Conservation (phyloP, 2,797 vertebrate genomes). For the Xiphophorus birchmanni region DNA sequence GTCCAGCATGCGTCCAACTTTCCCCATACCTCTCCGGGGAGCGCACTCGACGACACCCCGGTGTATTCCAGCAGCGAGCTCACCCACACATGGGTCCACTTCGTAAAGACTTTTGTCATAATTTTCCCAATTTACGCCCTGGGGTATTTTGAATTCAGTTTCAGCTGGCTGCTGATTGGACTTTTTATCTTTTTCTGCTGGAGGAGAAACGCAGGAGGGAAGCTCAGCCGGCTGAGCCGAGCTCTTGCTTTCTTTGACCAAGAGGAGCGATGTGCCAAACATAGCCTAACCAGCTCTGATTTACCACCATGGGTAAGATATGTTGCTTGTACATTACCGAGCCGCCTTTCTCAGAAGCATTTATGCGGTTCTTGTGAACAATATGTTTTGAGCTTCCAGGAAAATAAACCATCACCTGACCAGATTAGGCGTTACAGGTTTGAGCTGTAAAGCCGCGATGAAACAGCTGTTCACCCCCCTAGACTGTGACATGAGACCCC, state of each 20-base stretch:
- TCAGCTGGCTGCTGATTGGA: conserved; percentile 94
- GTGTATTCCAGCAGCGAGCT: conserved; percentile 73
- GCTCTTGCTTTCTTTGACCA: conserved; percentile 90
- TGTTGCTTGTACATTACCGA: not conserved
- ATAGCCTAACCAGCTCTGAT: conserved; percentile 84
- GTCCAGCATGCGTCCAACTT: conserved; percentile 53
- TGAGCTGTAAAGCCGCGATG: conserved; percentile 72
- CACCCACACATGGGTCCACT: conserved; percentile 85
- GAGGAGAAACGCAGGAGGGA: conserved; percentile 83
- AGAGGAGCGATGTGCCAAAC: conserved; percentile 85
- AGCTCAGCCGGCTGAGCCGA: conserved; percentile 82
- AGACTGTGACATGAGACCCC: conserved; percentile 67
- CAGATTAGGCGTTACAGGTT: conserved; percentile 52
- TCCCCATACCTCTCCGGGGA: conserved; percentile 47
- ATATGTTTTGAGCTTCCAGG: conserved; percentile 61
- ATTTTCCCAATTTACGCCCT: conserved; percentile 94
- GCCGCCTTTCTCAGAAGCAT: conserved; percentile 15
- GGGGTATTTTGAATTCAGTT: conserved; percentile 95
- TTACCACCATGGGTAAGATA: conserved; percentile 94
- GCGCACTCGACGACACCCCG: conserved; percentile 56
- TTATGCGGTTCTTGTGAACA: conserved; percentile 23
- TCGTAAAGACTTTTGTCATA: conserved; percentile 90
- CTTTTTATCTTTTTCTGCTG: conserved; percentile 90
- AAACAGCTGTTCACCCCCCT: conserved; percentile 70
- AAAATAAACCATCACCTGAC: conserved; percentile 58